A percentile compares a stretch with the other conserved stretches of the same genome.
These are phyloP conservation scores for Stomatorhinus walkeri DNA, from an alignment of 2,797 vertebrate genomes.

Conservation along the genomic window DNA sequence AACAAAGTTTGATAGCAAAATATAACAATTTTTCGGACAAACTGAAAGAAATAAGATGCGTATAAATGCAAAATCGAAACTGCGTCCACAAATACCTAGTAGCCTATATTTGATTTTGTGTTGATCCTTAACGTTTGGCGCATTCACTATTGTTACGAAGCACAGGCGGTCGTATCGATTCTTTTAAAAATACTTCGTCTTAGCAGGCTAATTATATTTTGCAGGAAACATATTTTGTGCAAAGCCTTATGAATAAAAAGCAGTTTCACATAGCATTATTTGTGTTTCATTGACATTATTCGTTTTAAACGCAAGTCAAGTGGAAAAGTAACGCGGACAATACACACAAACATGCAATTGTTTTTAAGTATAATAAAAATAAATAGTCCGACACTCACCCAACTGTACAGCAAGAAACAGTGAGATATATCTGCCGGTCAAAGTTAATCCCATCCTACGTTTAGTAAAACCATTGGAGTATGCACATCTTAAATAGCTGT, in stretches of 20 bases:
- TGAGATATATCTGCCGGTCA: conserved; percentile 74
- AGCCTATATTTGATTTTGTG: not conserved
- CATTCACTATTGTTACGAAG: not conserved
- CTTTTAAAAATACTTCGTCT: not conserved
- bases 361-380: conserved; percentile 21
- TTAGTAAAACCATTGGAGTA: conserved; percentile 77
- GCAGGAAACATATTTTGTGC: not conserved
- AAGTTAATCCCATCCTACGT: conserved; percentile 80
- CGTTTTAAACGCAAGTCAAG: not conserved
- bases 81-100: not conserved
- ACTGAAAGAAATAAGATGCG: not conserved
- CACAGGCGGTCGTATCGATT: not conserved
- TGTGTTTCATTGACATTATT: conserved; percentile 5
- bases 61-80: not conserved
- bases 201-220: not conserved
- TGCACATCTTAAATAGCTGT: conserved; percentile 71
- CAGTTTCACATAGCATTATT: not conserved
- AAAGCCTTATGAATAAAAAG: not conserved
- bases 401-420: conserved; percentile 75
- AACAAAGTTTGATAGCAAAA: not conserved
- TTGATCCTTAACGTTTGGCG: not conserved
- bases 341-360: conserved; percentile 18
- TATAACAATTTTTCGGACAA: not conserved
- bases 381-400: conserved; percentile 57
- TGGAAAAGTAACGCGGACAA: not conserved